These are phyloP conservation scores for Aphidius gifuensis DNA, from an alignment of 1,140 invertebrate genomes.

Conservation along the genomic window DNA sequence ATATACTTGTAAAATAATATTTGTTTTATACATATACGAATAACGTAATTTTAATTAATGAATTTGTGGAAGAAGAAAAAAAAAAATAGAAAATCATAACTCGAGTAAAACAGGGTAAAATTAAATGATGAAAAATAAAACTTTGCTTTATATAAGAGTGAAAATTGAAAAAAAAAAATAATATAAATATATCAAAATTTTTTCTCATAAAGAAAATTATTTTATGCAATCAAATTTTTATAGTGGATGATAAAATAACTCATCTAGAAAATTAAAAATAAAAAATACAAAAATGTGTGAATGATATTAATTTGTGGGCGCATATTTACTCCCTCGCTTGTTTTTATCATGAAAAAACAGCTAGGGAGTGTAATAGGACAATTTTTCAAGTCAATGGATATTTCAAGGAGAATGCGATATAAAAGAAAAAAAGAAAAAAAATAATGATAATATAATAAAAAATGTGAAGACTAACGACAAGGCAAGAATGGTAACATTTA, in stretches of 20 bases:
- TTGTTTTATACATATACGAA: too few relatives aligned
- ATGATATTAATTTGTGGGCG: constrained; percentile 9
- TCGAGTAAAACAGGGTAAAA: too few relatives aligned
- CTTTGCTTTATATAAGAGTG: background rate
- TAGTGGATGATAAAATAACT: background rate
- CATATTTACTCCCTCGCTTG: background rate
- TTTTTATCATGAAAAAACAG: constrained; percentile 15
- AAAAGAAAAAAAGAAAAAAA: constrained; percentile 2
- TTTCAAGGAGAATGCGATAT: constrained; percentile 8
- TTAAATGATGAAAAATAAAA: background rate
- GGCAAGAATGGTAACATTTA: background rate
- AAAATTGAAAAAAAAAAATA: too few relatives aligned
- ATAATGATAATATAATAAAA: background rate
- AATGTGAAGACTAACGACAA: background rate
- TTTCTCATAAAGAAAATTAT: background rate
- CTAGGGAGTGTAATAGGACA: constrained; percentile 12
- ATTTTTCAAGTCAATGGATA: constrained; percentile 22
- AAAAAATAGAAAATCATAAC: too few relatives aligned
- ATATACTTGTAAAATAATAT: background rate
- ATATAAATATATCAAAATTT: background rate
- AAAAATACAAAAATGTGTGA: constrained; percentile 9
- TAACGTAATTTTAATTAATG: too few relatives aligned
- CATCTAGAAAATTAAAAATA: constrained; percentile 5
- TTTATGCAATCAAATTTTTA: background rate
- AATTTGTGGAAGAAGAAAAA: too few relatives aligned